A percentile compares a stretch with the other conserved stretches of the same genome.
Evolutionary conservation across 2,888 invertebrate genomes (phyloP).

Genomic region (Nomada hirtipes): DNA sequence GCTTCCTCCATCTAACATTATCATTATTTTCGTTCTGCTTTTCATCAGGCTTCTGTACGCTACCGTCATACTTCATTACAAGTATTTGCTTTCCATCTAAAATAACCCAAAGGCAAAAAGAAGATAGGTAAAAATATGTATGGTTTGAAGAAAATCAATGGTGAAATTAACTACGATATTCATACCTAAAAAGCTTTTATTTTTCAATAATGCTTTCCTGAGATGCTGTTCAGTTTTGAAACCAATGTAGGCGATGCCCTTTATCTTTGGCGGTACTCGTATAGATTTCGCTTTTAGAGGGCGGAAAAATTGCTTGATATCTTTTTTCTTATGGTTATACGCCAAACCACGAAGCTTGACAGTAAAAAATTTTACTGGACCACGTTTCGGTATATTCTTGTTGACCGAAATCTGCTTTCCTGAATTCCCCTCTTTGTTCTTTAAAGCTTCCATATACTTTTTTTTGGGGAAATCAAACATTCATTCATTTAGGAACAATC

Average conservation of each 20-base stretch:
- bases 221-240: constrained; percentile 93
- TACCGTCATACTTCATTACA: constrained; percentile 85
- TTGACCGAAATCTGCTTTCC: constrained; percentile 64
- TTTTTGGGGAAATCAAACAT: constrained; percentile 83
- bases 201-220: constrained; percentile 92
- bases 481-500: constrained; percentile 23
- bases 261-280: constrained; percentile 90
- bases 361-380: constrained; percentile 85
- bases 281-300: constrained; percentile 92
- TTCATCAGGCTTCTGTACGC: constrained; percentile 78
- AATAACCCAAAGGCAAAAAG: constrained; percentile 26
- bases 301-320: constrained; percentile 93
- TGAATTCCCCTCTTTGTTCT: constrained; percentile 85
- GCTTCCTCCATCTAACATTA: constrained; percentile 87
- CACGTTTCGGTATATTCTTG: constrained; percentile 75
- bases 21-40: constrained; percentile 65
- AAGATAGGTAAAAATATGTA: not conserved
- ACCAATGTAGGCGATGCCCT: constrained; percentile 96
- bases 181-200: constrained; percentile 94
- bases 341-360: constrained; percentile 92
- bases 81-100: constrained; percentile 88
- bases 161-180: constrained; percentile 37
- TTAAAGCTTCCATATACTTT: constrained; percentile 89
- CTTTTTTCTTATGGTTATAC: constrained; percentile 92
- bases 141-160: not conserved